Base-by-base conservation (phyloP, 2,888 invertebrate species). In the Tiliacea aurago region DNA sequence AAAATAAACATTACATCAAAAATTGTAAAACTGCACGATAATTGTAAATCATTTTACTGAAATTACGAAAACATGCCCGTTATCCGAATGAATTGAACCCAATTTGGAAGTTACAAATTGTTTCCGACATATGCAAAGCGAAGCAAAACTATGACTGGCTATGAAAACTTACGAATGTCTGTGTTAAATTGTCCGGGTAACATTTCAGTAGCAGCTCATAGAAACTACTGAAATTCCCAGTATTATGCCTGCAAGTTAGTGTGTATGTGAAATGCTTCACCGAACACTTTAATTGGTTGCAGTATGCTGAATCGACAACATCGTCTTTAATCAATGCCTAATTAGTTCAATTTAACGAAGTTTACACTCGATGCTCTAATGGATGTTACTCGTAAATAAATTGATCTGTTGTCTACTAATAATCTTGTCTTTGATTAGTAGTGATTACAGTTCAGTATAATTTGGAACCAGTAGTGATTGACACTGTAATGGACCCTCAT, bases 281-380 rank as follows among this genome's bases (percentile, higher is more conserved):
- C 49, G 0, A 58, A n/a, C 65, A 68, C 37, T 64, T 73, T 68
- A 83, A 72, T 85, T 76, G 64, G 59, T 70, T 66, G 68, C 63
- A 70, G 64, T 47, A 74, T 63, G 53, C 53, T 20, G 71, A 70
- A 53, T 72, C 55, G 59, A 70, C 76, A 84, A 72, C 81, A 83
- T 59, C 51, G 63, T 56, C 47, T 76, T 66, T 65, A 79, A 78
- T 69, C 66, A 71, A 67, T 64, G 58, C 33, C 49, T 73, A 72
- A 84, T 83, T 78, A 85, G 74, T 73, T 23, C 66, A 72, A 56
- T 69, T 75, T 43, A 63, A 76, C 67, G 49, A 73, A 75, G 71
- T 70, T 70, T 76, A 70, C 56, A 56, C 75, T 65, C 43, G 56
- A 64, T 59, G 47, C 28, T 61, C 63, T 78, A 72, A 83, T 80